Evolutionary conservation across 2,797 vertebrate genomes (phyloP).

Genomic region (Lemur catta): DNA sequence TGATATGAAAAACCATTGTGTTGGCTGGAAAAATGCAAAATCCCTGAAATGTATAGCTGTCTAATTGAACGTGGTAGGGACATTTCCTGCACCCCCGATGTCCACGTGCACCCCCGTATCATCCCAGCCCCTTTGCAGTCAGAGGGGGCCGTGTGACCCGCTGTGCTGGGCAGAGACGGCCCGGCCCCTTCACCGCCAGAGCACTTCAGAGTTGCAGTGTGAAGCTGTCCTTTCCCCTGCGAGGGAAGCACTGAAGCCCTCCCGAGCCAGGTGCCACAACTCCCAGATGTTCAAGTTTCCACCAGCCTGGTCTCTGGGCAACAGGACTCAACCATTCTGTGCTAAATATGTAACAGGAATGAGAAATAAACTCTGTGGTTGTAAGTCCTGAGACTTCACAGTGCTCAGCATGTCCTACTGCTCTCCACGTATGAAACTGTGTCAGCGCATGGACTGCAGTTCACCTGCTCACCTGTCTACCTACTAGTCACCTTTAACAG

Average conservation of each 20-base stretch:
- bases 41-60: not conserved
- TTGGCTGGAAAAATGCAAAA: not conserved
- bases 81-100: not conserved
- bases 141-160: not conserved
- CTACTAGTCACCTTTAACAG: not conserved
- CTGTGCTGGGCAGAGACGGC: not conserved
- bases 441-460: rapidly evolving
- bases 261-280: not conserved
- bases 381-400: not conserved
- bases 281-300: not conserved
- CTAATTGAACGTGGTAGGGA: not conserved
- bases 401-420: not conserved
- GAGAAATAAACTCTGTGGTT: too few relatives aligned
- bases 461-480: not conserved
- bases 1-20: not conserved
- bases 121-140: rapidly evolving
- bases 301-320: not conserved
- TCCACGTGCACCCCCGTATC: rapidly evolving
- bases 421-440: rapidly evolving
- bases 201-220: not conserved
- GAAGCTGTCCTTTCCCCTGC: not conserved
- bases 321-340: too few relatives aligned
- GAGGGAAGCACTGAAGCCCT: not conserved
- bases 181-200: not conserved
- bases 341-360: too few relatives aligned